phyloP scores from a whole-genome alignment of 2,797 vertebrate genomes.

The Halcyon leucocephala region DNA sequence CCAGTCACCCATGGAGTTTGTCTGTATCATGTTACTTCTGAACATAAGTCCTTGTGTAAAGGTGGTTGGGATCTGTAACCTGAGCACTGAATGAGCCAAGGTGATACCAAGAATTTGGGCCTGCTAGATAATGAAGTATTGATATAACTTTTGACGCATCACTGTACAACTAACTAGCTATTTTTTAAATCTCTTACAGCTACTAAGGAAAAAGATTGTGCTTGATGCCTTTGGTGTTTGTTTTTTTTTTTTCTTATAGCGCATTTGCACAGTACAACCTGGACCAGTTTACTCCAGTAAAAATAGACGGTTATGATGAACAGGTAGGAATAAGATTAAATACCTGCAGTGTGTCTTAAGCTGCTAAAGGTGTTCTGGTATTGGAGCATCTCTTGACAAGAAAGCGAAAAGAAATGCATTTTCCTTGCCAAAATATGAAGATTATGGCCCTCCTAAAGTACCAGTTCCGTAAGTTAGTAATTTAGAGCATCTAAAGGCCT shows the following conservation, averaged over 20 bases:
- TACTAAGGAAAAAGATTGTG: background rate
- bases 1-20: background rate
- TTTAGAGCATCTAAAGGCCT: background rate
- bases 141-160: background rate
- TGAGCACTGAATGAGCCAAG: background rate
- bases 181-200: background rate
- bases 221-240: background rate
- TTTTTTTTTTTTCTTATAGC: constrained; percentile 75
- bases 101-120: background rate
- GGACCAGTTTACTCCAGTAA: constrained; percentile 98
- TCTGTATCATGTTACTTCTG: background rate
- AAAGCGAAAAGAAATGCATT: background rate
- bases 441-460: background rate
- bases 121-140: background rate
- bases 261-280: constrained; percentile 98
- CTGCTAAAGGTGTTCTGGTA: background rate
- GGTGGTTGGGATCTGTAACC: background rate
- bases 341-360: background rate
- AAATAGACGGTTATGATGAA: constrained; percentile 92
- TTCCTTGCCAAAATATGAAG: background rate
- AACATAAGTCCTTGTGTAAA: background rate
- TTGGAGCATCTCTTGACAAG: background rate
- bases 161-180: background rate
- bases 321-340: constrained; percentile 82
- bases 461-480: background rate